Evolutionary conservation across 2,888 invertebrate species (phyloP).

Genomic region (Encarsia formosa): DNA sequence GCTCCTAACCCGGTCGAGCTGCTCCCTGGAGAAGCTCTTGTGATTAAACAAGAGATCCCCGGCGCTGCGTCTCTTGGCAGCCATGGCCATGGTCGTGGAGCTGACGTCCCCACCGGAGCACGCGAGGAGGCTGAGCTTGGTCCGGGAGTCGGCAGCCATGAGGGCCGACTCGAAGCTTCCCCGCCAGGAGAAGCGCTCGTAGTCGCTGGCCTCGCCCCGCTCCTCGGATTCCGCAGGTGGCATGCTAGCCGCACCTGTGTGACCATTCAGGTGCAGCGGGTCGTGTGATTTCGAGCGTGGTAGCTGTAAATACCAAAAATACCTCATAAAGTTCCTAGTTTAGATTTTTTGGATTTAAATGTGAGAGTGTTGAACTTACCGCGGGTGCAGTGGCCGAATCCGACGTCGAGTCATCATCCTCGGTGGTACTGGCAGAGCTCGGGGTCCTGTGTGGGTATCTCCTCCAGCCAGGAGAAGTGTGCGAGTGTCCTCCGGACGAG

Average conservation of each 20-base stretch:
- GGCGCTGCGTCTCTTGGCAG: constrained; percentile 76
- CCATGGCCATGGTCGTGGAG: constrained; percentile 63
- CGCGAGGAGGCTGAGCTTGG: constrained; percentile 65
- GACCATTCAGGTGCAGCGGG: constrained; percentile 56
- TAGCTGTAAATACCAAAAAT: constrained; percentile 50
- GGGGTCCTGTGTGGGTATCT: constrained; percentile 60
- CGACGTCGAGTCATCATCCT: constrained; percentile 70
- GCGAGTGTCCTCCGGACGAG: constrained; percentile 50
- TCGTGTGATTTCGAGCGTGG: constrained; percentile 82
- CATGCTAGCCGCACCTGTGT: constrained; percentile 31
- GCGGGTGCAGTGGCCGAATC: constrained; percentile 55
- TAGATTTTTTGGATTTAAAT: too few relatives aligned
- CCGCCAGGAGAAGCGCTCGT: constrained; percentile 87
- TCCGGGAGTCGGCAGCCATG: constrained; percentile 80
- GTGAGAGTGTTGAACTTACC: too few relatives aligned
- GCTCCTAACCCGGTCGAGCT: constrained; percentile 68
- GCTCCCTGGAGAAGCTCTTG: constrained; percentile 73
- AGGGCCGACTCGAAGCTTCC: constrained; percentile 91
- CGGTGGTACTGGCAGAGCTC: constrained; percentile 60
- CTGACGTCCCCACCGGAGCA: constrained; percentile 57
- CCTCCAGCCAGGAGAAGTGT: constrained; percentile 57
- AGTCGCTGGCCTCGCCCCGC: constrained; percentile 69
- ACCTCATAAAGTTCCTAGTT: too few relatives aligned
- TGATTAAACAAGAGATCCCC: constrained; percentile 78
- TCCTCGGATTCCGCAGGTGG: constrained; percentile 21